Evolutionary conservation across 2,888 invertebrate genomes (phyloP).

Genomic region (Acleris laterana): DNA sequence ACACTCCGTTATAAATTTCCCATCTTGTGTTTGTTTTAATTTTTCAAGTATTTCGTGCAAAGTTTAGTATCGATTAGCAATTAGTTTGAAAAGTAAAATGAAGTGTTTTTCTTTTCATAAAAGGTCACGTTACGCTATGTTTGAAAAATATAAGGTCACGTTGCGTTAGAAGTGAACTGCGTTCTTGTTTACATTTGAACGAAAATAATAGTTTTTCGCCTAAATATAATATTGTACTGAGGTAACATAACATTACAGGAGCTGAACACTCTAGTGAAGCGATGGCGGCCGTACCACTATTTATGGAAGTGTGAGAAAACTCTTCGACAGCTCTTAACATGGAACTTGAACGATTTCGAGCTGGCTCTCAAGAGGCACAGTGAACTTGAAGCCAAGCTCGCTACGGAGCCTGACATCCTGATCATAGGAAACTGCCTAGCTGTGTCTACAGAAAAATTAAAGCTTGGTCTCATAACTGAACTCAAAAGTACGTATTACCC

Average conservation of each 20-base stretch:
- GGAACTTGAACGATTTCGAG: conserved; percentile 91
- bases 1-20: no score
- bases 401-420: conserved; percentile 89
- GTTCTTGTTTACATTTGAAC: background rate
- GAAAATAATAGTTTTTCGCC: background rate
- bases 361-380: conserved; percentile 89
- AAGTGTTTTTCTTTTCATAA: no score
- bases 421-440: conserved; percentile 90
- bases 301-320: conserved; percentile 94
- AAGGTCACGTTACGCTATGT: no score
- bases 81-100: no score
- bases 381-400: conserved; percentile 89
- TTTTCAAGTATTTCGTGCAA: no score
- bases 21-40: no score
- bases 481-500: conserved; percentile 85
- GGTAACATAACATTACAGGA: conserved; percentile 81
- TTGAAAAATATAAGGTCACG: no score
- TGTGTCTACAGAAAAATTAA: conserved; percentile 92
- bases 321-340: conserved; percentile 89
- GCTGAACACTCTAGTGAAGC: conserved; percentile 90
- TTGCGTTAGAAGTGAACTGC: no score
- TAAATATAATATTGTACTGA: background rate
- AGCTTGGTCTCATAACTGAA: conserved; percentile 93
- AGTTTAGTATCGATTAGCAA: no score
- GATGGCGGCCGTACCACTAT: conserved; percentile 95